These are phyloP conservation scores for Drosophila paucipuncta DNA, from an alignment of 2,888 invertebrate genomes.

Conservation along the genomic window DNA sequence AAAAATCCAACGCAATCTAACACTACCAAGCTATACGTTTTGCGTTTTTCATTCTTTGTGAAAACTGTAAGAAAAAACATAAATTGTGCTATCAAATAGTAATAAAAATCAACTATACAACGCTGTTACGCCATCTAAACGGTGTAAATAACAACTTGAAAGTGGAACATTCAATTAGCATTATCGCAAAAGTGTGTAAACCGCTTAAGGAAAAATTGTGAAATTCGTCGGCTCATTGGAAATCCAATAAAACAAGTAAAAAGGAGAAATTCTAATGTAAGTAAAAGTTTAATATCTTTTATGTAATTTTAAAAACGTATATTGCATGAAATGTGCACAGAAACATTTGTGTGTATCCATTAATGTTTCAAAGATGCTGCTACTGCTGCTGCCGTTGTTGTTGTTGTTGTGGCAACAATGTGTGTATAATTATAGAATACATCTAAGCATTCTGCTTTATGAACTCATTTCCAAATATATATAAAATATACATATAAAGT, in stretches of 20 bases:
- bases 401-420: conserved; percentile 39
- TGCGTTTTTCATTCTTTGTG: conserved; percentile 31
- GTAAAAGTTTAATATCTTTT: conserved; percentile 19
- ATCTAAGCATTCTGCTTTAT: conserved; percentile 16
- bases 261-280: conserved; percentile 25
- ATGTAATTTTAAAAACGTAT: neutral
- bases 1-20: neutral
- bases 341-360: conserved; percentile 25
- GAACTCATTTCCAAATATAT: conserved; percentile 50
- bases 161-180: neutral
- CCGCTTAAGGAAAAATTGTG: conserved; percentile 6
- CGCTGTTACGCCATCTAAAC: neutral
- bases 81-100: conserved; percentile 9
- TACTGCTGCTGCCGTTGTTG: neutral
- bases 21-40: conserved; percentile 39
- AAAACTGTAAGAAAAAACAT: conserved; percentile 35
- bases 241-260: conserved; percentile 3
- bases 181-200: neutral
- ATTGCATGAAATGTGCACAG: conserved; percentile 4
- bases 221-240: conserved; percentile 16
- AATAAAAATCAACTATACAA: neutral
- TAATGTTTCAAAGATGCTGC: conserved; percentile 14
- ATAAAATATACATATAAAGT: neutral
- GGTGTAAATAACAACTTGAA: conserved; percentile 23
- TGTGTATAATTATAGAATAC: conserved; percentile 47